These are phyloP conservation scores for Onychomys arenicola DNA, from an alignment of 2,797 vertebrate genomes.

Conservation along the genomic window DNA sequence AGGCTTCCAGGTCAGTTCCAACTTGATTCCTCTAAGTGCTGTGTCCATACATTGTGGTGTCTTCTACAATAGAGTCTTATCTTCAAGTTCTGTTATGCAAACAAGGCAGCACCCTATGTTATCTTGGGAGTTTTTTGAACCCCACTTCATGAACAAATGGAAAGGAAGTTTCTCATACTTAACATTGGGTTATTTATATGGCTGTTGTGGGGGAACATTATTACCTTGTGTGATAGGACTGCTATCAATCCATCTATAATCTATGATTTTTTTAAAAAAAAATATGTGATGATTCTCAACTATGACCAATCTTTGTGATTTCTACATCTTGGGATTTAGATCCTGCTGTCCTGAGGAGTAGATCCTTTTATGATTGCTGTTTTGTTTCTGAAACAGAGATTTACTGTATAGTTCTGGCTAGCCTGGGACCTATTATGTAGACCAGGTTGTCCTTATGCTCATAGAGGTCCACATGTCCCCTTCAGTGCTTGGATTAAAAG, in stretches of 20 bases:
- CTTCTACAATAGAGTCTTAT: not conserved
- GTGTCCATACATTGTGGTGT: not conserved
- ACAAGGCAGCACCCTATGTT: not conserved
- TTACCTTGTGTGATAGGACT: not conserved
- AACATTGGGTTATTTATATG: not conserved
- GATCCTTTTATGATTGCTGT: not conserved
- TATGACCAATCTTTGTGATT: not conserved
- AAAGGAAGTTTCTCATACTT: not conserved
- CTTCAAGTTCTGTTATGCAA: not conserved
- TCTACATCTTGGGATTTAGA: not conserved
- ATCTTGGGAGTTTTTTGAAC: not conserved
- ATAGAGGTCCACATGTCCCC: not conserved
- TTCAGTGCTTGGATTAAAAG: not conserved
- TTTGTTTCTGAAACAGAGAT: not conserved
- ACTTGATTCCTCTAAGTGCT: not conserved
- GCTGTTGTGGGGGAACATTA: not conserved
- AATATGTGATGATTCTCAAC: not conserved
- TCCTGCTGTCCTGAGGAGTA: not conserved
- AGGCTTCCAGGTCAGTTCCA: not conserved
- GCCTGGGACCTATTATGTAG: not conserved
- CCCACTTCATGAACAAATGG: not conserved
- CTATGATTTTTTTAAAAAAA: not conserved
- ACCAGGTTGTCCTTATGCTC: not conserved
- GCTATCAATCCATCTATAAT: not conserved
- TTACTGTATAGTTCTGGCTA: not conserved